These are phyloP conservation scores for Enoplosus armatus DNA, from an alignment of 2,797 vertebrate species.

Conservation along the genomic window DNA sequence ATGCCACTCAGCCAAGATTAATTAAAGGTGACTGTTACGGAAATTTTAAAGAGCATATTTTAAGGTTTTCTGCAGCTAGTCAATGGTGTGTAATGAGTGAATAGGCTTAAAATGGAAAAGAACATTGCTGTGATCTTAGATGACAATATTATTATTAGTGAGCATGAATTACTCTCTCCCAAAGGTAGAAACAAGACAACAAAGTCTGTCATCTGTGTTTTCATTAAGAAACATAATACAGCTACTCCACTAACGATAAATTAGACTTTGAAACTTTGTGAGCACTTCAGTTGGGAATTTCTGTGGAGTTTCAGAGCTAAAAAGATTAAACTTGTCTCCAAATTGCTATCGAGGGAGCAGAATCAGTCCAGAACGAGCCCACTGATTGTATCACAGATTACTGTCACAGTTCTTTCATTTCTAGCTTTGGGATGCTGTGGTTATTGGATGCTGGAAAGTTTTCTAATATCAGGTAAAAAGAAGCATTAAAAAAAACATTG, in stretches of 20 bases:
- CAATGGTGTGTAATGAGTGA: constrained; percentile 29
- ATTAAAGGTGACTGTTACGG: constrained; percentile 23
- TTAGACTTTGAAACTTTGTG: not conserved
- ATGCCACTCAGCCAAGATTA: constrained; percentile 55
- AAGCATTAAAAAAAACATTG: constrained; percentile 11
- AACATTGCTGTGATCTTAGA: constrained; percentile 25
- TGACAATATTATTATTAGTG: constrained; percentile 16
- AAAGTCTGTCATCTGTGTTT: constrained; percentile 6
- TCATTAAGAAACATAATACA: constrained; percentile 7
- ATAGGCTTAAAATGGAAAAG: constrained; percentile 32
- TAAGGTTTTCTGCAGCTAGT: constrained; percentile 40
- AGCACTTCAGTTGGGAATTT: not conserved
- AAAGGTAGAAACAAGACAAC: constrained; percentile 63
- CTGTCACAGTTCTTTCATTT: constrained; percentile 37
- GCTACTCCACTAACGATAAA: not conserved
- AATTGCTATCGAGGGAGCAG: not conserved
- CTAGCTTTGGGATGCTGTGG: constrained; percentile 52
- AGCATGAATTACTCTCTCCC: constrained; percentile 48
- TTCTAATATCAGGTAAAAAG: constrained; percentile 26
- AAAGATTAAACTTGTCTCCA: constrained; percentile 5
- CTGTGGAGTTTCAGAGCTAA: not conserved
- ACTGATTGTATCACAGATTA: not conserved
- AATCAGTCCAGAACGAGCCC: not conserved
- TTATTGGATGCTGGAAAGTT: constrained; percentile 24
- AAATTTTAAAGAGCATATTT: constrained; percentile 23